Conservation (phyloP, 2,888 invertebrate genomes). For the Oegoconia quadripuncta region DNA sequence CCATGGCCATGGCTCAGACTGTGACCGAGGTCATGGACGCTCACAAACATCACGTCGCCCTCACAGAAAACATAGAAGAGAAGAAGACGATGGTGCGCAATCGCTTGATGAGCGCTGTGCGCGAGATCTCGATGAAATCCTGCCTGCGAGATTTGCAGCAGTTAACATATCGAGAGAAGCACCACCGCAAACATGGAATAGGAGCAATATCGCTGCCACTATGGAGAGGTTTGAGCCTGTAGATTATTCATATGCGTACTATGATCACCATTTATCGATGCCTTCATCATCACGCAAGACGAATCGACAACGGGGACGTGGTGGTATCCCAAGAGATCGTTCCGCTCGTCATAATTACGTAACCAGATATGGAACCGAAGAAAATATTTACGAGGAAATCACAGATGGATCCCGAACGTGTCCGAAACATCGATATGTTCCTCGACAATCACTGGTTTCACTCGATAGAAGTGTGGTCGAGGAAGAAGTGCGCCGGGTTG, state of each 20-base stretch:
- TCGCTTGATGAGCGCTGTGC: conserved; percentile 71
- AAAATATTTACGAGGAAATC: conserved; percentile 90
- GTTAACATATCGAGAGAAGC: conserved; percentile 65
- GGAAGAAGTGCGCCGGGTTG: conserved; percentile 90
- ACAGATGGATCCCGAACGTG: conserved; percentile 81
- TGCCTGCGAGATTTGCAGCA: conserved; percentile 72
- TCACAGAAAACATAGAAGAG: conserved; percentile 57
- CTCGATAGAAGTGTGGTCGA: conserved; percentile 86
- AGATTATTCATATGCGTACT: conserved; percentile 92
- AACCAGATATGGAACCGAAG: conserved; percentile 90
- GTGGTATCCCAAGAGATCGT: conserved; percentile 61
- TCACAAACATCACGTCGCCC: conserved; percentile 62
- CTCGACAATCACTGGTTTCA: conserved; percentile 82
- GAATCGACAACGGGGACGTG: conserved; percentile 66
- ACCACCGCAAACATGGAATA: conserved; percentile 78
- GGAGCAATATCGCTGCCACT: conserved; percentile 81
- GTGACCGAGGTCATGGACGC: conserved; percentile 55
- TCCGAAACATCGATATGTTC: conserved; percentile 70
- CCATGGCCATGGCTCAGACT: conserved; percentile 60
- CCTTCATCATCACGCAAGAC: conserved; percentile 73
- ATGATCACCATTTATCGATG: conserved; percentile 85
- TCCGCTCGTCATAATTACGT: conserved; percentile 84
- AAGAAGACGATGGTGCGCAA: conserved; percentile 69
- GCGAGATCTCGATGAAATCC: conserved; percentile 71
- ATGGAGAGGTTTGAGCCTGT: conserved; percentile 82